Base-by-base conservation (phyloP, 2,113 vertebrate genomes). In the Pseudolaguvia tuberculata region DNA sequence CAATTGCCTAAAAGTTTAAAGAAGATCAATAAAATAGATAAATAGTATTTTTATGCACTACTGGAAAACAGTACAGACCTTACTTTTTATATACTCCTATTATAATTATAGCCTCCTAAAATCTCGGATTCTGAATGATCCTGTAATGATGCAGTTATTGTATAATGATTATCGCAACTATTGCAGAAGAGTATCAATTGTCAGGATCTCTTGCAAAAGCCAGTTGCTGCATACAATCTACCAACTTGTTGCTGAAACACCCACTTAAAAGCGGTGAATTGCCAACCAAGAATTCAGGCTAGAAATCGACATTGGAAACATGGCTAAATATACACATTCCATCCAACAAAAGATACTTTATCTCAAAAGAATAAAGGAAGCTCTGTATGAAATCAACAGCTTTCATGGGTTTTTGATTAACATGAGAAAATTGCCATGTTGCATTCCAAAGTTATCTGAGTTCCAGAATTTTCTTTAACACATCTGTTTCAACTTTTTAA, bases 341-440 rank as follows among this genome's bases (percentile, higher is more conserved):
- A 76, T 65, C 56, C 69, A 82, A 88, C 84, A 88, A 84, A 83
- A 84, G 83, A 39, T 58, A 55, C 62, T 75, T 86, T 87, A 83
- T 89, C 70, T 62, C 71, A 53, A 62, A 68, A 51, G 21, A 31
- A 85, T 86, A 86, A 87, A 85, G 70, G 79, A 59, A 42, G 21
- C 75, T 83, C 80, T 89, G 79, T 85, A 29, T 80, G 73, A 75
- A 81, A 87, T 85, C 87, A 85, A 78, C 84, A 77, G 72, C 62
- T 78, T 85, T 66, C 82, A 81, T 85, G 82, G 86, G 85, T 84
- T 83, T 86, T 78, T 83, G 79, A 84, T 88, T 79, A 85, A 77
- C 79, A 75, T 77, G 56, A 82, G 73, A 50, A 55, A 27, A 73
- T 84, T 53, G 70, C 72, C 69, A 76, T 69, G 63, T 25, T 45